phyloP scores from a whole-genome alignment of 1,140 invertebrate species.

The Amyelois transitella region DNA sequence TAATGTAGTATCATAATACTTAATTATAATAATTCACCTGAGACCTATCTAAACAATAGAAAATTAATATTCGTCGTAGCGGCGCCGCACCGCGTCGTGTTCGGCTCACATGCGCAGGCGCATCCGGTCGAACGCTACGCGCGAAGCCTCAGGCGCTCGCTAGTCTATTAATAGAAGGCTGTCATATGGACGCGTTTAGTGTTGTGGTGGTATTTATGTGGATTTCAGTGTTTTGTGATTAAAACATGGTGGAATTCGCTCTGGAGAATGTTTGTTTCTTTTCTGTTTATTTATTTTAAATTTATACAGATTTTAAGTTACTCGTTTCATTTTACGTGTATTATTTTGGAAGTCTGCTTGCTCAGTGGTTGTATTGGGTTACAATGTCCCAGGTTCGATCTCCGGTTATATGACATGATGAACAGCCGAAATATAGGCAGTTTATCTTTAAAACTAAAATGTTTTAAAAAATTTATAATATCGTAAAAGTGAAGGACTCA shows the following conservation, averaged over 20 bases:
- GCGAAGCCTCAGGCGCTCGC: slow-evolving; percentile 9
- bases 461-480: too few species aligned
- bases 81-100: slow-evolving; percentile 18
- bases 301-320: too few species aligned
- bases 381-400: too few species aligned
- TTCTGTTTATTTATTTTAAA: too few species aligned
- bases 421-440: too few species aligned
- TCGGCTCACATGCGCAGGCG: slow-evolving; percentile 25
- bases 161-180: background rate
- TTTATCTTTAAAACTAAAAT: too few species aligned
- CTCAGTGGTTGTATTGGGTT: too few species aligned
- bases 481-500: too few species aligned
- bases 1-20: background rate
- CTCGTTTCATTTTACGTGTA: too few species aligned
- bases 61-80: slow-evolving; percentile 26
- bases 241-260: slow-evolving; percentile 66
- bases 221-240: background rate
- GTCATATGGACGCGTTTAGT: background rate
- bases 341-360: too few species aligned
- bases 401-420: too few species aligned
- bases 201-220: background rate
- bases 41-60: background rate
- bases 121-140: slow-evolving; percentile 29
- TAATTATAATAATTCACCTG: background rate
- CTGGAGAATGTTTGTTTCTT: slow-evolving; percentile 59